Conservation (phyloP, 2,888 invertebrate species). For the Scaptomyza cyrtandrae region DNA sequence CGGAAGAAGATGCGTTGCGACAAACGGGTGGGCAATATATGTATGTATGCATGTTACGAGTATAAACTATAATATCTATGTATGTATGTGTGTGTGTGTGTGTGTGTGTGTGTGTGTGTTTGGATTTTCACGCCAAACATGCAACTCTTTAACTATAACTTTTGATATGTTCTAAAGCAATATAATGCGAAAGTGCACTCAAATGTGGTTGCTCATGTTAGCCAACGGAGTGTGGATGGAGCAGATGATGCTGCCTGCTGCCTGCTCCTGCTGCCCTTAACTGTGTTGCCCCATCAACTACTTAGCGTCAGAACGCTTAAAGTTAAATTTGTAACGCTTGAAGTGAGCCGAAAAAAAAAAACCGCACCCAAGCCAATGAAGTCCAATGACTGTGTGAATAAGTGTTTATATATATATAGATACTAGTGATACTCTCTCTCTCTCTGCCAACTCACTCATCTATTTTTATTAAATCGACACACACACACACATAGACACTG, state of each 20-base stretch:
- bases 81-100: slow-evolving; percentile 21
- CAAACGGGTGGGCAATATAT: slow-evolving; percentile 30
- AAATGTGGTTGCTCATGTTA: slow-evolving; percentile 59
- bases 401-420: background rate
- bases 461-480: slow-evolving; percentile 73
- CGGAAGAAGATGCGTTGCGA: slow-evolving; percentile 60
- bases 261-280: slow-evolving; percentile 16
- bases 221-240: slow-evolving; percentile 10
- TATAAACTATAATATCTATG: background rate
- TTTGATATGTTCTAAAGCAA: slow-evolving; percentile 74
- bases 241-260: slow-evolving; percentile 18
- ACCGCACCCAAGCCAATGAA: slow-evolving; percentile 73
- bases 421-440: too few species aligned
- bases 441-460: slow-evolving; percentile 64
- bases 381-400: slow-evolving; percentile 24
- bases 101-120: slow-evolving; percentile 24
- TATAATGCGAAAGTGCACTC: slow-evolving; percentile 74
- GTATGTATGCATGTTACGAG: slow-evolving; percentile 1
- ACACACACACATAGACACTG: slow-evolving; percentile 2
- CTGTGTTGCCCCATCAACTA: slow-evolving; percentile 62
- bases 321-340: slow-evolving; percentile 78
- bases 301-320: slow-evolving; percentile 79
- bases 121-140: slow-evolving; percentile 50
- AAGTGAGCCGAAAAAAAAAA: slow-evolving; percentile 59
- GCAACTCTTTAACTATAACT: slow-evolving; percentile 78